A percentile compares a stretch with the other conserved stretches of the same genome.
These are phyloP conservation scores for Drosophila macrospina DNA, from an alignment of 2,888 invertebrate species.

Conservation along the genomic window DNA sequence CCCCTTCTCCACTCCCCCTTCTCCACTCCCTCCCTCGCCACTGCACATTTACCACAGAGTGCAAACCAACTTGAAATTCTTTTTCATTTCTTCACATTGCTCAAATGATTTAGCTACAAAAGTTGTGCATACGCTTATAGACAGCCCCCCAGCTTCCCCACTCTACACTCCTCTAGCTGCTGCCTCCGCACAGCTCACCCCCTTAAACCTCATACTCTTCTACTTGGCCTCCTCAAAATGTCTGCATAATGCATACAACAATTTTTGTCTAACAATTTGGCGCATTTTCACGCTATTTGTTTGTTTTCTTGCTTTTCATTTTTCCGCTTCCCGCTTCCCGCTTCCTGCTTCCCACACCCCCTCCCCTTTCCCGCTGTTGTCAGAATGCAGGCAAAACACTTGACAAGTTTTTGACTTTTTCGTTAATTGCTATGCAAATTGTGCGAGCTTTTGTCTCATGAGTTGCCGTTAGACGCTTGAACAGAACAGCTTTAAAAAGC, in stretches of 20 bases:
- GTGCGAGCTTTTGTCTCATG: slow-evolving; percentile 25
- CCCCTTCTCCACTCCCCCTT: neutral
- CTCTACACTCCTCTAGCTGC: too few species aligned
- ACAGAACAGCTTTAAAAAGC: slow-evolving; percentile 1
- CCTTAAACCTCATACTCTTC: too few species aligned
- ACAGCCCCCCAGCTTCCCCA: too few species aligned
- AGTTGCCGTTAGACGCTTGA: neutral
- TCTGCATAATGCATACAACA: slow-evolving; percentile 74
- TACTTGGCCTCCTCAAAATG: neutral
- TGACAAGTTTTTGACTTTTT: slow-evolving; percentile 60
- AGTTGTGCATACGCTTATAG: slow-evolving; percentile 49
- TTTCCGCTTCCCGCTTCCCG: neutral
- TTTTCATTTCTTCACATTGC: slow-evolving; percentile 63
- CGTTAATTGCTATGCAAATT: slow-evolving; percentile 77
- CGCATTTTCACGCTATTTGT: slow-evolving; percentile 79
- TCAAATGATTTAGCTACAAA: slow-evolving; percentile 72
- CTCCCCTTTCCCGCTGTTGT: too few species aligned
- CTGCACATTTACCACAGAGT: neutral
- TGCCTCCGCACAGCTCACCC: too few species aligned
- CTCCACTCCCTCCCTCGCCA: neutral
- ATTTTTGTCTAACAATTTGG: slow-evolving; percentile 76
- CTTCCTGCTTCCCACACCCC: neutral
- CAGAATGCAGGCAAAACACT: slow-evolving; percentile 44
- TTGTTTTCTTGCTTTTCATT: slow-evolving; percentile 49
- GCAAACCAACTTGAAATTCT: slow-evolving; percentile 46